Evolutionary conservation across 2,113 vertebrate genomes (phyloP).

Genomic region (Addax nasomaculatus): DNA sequence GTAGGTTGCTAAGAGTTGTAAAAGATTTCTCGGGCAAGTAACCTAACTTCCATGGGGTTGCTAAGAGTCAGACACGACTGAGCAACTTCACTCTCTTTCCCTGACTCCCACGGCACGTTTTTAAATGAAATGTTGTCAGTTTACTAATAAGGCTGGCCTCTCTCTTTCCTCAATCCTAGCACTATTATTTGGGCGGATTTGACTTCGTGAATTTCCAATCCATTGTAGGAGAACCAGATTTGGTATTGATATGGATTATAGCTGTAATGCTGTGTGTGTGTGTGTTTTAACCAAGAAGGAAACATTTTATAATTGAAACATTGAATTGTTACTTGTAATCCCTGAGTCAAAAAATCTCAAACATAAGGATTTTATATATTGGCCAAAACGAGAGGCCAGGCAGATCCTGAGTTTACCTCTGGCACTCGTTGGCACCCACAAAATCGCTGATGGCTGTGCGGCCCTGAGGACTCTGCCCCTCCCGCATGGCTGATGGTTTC

Average conservation of each 20-base stretch:
- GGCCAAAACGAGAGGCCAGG: not conserved
- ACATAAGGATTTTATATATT: not conserved
- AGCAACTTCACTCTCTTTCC: no score
- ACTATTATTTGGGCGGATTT: slow-evolving; percentile 19
- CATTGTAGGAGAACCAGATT: not conserved
- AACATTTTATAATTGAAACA: not conserved
- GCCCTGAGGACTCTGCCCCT: not conserved
- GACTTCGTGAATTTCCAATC: not conserved
- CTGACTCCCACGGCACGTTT: not conserved
- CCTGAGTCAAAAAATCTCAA: not conserved
- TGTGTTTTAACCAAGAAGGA: not conserved
- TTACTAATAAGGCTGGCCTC: slow-evolving; percentile 9
- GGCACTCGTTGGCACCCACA: not conserved
- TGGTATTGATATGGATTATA: not conserved
- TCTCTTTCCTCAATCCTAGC: not conserved
- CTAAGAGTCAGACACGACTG: no score
- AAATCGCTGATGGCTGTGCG: not conserved
- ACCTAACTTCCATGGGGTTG: no score
- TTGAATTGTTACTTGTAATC: not conserved
- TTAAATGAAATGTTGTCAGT: slow-evolving; percentile 14
- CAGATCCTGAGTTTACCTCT: not conserved
- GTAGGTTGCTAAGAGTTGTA: no score
- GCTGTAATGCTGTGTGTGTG: not conserved
- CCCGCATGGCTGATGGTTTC: not conserved
- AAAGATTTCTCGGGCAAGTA: no score